Conservation (phyloP, 1,140 invertebrate species). For the Magallana angulata region DNA sequence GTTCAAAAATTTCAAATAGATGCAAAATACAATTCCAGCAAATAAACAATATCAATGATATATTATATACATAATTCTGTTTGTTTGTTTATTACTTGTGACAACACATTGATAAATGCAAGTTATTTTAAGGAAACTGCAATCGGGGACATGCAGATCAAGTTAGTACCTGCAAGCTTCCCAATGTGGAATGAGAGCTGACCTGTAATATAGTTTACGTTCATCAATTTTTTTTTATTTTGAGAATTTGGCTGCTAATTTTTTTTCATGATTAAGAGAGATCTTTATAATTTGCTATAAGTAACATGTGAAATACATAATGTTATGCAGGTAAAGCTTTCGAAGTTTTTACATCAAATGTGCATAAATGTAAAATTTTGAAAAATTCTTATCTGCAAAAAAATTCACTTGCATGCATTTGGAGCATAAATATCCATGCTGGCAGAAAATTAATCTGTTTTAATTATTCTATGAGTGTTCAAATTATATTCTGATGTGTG, state of each 20-base stretch:
- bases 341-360: too few relatives aligned
- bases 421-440: not conserved
- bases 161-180: conserved; percentile 29
- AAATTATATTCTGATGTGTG: not conserved
- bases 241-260: too few relatives aligned
- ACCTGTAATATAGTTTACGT: not conserved
- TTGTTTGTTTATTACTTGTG: not conserved
- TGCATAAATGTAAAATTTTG: too few relatives aligned
- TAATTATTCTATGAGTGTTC: conserved; percentile 7
- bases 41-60: too few relatives aligned
- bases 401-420: not conserved
- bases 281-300: too few relatives aligned
- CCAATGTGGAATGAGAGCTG: conserved; percentile 1
- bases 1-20: too few relatives aligned
- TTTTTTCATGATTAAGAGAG: too few relatives aligned
- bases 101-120: conserved; percentile 2
- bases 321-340: too few relatives aligned
- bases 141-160: not conserved
- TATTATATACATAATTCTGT: too few relatives aligned
- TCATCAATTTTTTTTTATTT: too few relatives aligned
- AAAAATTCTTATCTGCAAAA: not conserved
- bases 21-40: too few relatives aligned
- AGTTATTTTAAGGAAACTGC: conserved; percentile 7
- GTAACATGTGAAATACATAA: too few relatives aligned
- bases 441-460: not conserved